Evolutionary conservation across 2,888 invertebrate species (phyloP).

Genomic region (Spialia ferax): DNA sequence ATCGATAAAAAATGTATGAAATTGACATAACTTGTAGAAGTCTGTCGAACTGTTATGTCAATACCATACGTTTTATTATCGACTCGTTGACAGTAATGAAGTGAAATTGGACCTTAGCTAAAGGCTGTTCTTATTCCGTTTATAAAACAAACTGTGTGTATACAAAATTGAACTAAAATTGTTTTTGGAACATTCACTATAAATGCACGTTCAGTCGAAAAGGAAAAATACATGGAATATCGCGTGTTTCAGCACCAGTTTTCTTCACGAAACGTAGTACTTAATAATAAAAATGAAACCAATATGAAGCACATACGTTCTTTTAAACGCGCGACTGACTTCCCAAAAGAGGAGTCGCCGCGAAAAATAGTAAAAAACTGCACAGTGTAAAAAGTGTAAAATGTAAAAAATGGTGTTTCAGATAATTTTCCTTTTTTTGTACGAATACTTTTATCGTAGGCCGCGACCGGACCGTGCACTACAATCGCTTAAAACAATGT

Average conservation of each 20-base stretch:
- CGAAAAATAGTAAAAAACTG: conserved; percentile 41
- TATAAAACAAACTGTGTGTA: conserved; percentile 21
- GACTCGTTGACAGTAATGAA: too few relatives aligned
- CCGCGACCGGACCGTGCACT: conserved; percentile 39
- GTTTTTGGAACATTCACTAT: conserved; percentile 40
- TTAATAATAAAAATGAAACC: conserved; percentile 6
- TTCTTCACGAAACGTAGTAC: conserved; percentile 21
- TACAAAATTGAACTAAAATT: conserved; percentile 34
- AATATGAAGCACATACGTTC: conserved; percentile 15
- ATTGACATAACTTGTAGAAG: too few relatives aligned
- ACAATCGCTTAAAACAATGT: too few relatives aligned
- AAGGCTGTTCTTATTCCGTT: conserved; percentile 15
- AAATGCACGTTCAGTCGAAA: conserved; percentile 64
- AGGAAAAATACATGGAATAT: conserved; percentile 44
- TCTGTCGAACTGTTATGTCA: too few relatives aligned
- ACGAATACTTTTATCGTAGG: conserved; percentile 46
- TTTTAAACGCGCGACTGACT: conserved; percentile 11
- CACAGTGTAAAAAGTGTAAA: conserved; percentile 44
- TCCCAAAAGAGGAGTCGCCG: conserved; percentile 44
- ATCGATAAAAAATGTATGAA: too few relatives aligned
- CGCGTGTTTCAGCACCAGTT: conserved; percentile 55
- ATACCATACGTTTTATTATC: too few relatives aligned
- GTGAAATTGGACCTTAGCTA: too few relatives aligned
- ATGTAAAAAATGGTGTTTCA: conserved; percentile 48
- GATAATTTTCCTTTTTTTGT: conserved; percentile 41